phyloP scores from a whole-genome alignment of 2,797 vertebrate species.

The Coranthus polyacanthus region DNA sequence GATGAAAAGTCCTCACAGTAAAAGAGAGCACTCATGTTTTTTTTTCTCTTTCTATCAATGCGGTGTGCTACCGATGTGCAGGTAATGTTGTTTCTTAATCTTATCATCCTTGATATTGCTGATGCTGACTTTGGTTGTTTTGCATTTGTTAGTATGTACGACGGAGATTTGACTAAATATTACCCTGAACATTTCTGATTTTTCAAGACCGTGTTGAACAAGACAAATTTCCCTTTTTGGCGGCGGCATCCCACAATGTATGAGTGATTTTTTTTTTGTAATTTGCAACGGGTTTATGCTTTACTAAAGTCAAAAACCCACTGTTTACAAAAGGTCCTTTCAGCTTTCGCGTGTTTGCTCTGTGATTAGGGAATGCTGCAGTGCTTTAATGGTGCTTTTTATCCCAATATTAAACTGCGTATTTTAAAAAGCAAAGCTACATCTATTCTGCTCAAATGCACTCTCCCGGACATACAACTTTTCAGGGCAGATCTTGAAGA shows the following conservation, averaged over 20 bases:
- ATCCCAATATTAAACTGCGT: constrained; percentile 16
- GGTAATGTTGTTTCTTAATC: constrained; percentile 57
- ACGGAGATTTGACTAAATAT: constrained; percentile 47
- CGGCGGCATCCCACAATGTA: constrained; percentile 24
- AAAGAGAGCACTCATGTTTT: constrained; percentile 31
- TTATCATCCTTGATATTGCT: constrained; percentile 45
- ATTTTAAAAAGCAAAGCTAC: constrained; percentile 51
- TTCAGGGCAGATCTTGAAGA: constrained; percentile 43
- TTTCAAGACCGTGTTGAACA: constrained; percentile 10
- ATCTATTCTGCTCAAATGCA: constrained; percentile 44
- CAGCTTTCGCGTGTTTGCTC: constrained; percentile 5
- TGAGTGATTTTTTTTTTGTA: constrained; percentile 28
- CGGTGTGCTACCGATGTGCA: constrained; percentile 37
- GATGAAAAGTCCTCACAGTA: constrained; percentile 22
- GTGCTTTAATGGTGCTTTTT: constrained; percentile 24
- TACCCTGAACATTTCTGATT: constrained; percentile 41
- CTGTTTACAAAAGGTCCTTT: constrained; percentile 1
- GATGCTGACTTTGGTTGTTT: constrained; percentile 50
- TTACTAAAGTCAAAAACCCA: constrained; percentile 20
- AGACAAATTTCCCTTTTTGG: constrained; percentile 11
- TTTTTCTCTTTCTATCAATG: constrained; percentile 32
- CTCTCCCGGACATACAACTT: constrained; percentile 19
- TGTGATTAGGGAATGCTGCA: neutral
- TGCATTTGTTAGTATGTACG: constrained; percentile 47
- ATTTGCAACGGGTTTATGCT: neutral